A percentile compares a stretch with the other conserved stretches of the same genome.
Conservation (phyloP, 2,797 vertebrate genomes). For the Catostomus latipinnis region DNA sequence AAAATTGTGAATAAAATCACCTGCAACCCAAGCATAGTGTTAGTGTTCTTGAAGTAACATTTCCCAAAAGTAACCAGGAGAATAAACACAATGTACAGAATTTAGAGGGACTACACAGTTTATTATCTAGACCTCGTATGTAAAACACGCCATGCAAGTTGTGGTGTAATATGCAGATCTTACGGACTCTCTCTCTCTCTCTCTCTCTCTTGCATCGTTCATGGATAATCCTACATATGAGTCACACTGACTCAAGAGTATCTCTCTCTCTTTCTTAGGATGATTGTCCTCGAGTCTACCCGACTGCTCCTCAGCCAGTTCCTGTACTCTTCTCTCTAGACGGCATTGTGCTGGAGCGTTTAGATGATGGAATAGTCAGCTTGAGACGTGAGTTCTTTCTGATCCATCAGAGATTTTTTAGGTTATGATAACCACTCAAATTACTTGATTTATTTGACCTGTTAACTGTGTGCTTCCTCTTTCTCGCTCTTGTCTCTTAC, state of each 20-base stretch:
- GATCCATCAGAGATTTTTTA: not conserved
- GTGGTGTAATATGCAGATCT: not conserved
- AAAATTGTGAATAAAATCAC: too few relatives aligned
- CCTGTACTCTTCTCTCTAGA: conserved; percentile 86
- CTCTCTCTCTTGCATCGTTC: conserved; percentile 20
- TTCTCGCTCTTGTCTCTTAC: not conserved
- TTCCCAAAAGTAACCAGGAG: too few relatives aligned
- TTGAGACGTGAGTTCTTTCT: conserved; percentile 79
- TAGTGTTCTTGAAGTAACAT: too few relatives aligned
- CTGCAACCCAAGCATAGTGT: too few relatives aligned
- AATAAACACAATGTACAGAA: too few relatives aligned
- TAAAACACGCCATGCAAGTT: not conserved
- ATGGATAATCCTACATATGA: too few relatives aligned
- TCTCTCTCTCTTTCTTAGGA: conserved; percentile 77
- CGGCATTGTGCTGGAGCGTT: conserved; percentile 82
- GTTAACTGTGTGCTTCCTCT: not conserved
- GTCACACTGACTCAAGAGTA: too few relatives aligned
- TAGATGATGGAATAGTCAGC: conserved; percentile 86
- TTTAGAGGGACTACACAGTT: too few relatives aligned
- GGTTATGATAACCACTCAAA: not conserved
- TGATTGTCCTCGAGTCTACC: conserved; percentile 87
- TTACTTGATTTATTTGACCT: not conserved
- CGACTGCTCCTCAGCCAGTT: conserved; percentile 87
- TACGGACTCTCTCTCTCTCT: not conserved
- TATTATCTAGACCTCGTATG: too few relatives aligned